Conservation (phyloP, 2,888 invertebrate species). For the Leptogaster cylindrica region DNA sequence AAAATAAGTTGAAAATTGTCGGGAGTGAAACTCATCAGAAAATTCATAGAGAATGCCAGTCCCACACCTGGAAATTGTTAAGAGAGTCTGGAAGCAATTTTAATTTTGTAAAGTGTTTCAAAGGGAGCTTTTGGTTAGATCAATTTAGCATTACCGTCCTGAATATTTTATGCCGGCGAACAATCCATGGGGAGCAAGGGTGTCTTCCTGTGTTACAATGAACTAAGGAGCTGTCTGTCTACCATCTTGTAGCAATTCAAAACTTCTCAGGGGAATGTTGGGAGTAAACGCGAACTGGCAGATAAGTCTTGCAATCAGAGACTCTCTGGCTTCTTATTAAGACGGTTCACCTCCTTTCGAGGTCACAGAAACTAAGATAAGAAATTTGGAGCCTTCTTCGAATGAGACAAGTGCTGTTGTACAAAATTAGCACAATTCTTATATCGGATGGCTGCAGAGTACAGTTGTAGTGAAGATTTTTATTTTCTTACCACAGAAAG, state of each 20-base stretch:
- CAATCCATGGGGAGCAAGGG: background rate
- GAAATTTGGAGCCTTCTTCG: background rate
- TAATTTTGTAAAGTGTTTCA: slow-evolving; percentile 43
- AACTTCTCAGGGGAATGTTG: slow-evolving; percentile 26
- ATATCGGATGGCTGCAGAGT: too few relatives aligned
- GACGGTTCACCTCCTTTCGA: background rate
- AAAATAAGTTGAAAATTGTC: slow-evolving; percentile 13
- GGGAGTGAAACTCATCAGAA: slow-evolving; percentile 8
- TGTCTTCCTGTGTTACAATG: slow-evolving; percentile 18
- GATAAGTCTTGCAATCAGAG: slow-evolving; percentile 32
- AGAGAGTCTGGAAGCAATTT: slow-evolving; percentile 37
- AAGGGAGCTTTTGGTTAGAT: slow-evolving; percentile 39
- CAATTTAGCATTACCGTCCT: slow-evolving; percentile 41
- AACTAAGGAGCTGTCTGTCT: slow-evolving; percentile 20
- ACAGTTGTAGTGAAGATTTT: too few relatives aligned
- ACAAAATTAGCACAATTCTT: too few relatives aligned
- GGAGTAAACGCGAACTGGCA: slow-evolving; percentile 15
- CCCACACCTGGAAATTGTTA: slow-evolving; percentile 35
- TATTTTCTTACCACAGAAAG: too few relatives aligned
- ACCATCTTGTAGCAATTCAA: slow-evolving; percentile 16
- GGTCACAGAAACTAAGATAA: background rate
- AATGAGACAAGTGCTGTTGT: background rate
- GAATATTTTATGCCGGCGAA: slow-evolving; percentile 37
- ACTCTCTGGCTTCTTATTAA: slow-evolving; percentile 1
- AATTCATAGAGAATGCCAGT: slow-evolving; percentile 2